Evolutionary conservation across 2,888 invertebrate species (phyloP).

Genomic region (Rhagium mordax): DNA sequence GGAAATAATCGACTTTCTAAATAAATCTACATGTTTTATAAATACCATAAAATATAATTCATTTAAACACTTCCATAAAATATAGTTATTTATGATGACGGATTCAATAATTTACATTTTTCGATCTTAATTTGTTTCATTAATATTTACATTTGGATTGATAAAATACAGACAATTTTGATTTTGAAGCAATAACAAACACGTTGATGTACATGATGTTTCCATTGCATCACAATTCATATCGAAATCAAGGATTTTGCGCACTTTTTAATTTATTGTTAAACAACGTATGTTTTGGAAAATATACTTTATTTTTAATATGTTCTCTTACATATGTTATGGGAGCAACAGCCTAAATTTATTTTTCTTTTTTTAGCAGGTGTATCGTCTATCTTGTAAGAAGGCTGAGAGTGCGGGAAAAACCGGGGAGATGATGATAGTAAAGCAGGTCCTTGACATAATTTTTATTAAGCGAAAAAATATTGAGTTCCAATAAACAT

Average conservation of each 20-base stretch:
- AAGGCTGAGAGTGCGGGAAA: too few relatives aligned
- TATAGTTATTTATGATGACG: slow-evolving; percentile 61
- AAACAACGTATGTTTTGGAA: not conserved
- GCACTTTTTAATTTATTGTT: slow-evolving; percentile 6
- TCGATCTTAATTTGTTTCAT: slow-evolving; percentile 48
- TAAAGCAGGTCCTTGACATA: too few relatives aligned
- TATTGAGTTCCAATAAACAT: too few relatives aligned
- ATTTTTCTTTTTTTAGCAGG: too few relatives aligned
- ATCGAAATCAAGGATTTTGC: not conserved
- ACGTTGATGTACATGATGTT: slow-evolving; percentile 22
- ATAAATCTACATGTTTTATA: slow-evolving; percentile 61
- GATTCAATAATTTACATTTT: slow-evolving; percentile 55
- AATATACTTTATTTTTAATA: not conserved
- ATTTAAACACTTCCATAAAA: slow-evolving; percentile 62
- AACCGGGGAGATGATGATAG: too few relatives aligned
- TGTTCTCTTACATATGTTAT: not conserved
- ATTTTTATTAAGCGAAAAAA: too few relatives aligned
- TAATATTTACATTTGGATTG: slow-evolving; percentile 52
- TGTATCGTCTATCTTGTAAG: too few relatives aligned
- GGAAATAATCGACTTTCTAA: slow-evolving; percentile 60
- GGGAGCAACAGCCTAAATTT: too few relatives aligned
- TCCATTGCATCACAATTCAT: slow-evolving; percentile 17
- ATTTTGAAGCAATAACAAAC: slow-evolving; percentile 33
- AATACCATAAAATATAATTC: slow-evolving; percentile 64
- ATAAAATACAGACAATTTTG: slow-evolving; percentile 49